A percentile compares a stretch with the other conserved stretches of the same genome.
Conservation (phyloP, 1,140 invertebrate species). For the Bombus haemorrhoidalis region DNA sequence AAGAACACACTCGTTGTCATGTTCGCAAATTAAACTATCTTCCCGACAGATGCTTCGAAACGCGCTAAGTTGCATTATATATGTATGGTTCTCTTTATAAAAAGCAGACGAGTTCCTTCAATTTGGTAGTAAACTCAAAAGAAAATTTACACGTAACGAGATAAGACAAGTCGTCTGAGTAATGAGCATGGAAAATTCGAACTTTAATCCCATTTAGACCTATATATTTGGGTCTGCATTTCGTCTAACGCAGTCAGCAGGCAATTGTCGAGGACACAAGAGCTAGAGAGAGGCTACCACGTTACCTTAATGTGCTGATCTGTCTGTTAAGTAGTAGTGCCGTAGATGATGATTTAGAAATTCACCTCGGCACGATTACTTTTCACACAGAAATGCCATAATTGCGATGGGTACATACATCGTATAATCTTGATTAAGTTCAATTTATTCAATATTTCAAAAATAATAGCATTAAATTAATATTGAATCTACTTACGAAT, state of each 20-base stretch:
- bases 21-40: slow-evolving; percentile 77
- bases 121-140: background rate
- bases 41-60: slow-evolving; percentile 25
- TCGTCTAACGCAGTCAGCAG: slow-evolving; percentile 15
- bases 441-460: background rate
- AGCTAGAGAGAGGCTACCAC: background rate
- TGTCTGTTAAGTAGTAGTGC: slow-evolving; percentile 80
- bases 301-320: slow-evolving; percentile 36
- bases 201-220: slow-evolving; percentile 16
- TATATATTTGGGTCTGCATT: slow-evolving; percentile 41
- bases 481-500: background rate
- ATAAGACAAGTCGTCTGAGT: background rate
- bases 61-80: background rate
- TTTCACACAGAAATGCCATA: slow-evolving; percentile 64
- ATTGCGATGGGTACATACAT: slow-evolving; percentile 10
- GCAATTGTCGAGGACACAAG: background rate
- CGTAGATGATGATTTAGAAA: slow-evolving; percentile 77
- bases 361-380: slow-evolving; percentile 79
- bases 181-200: slow-evolving; percentile 33
- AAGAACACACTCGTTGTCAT: slow-evolving; percentile 73
- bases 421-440: background rate
- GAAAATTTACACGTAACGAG: background rate
- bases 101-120: background rate
- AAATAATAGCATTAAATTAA: background rate
- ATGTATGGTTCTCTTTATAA: background rate